Base-by-base conservation (phyloP, 2,888 invertebrate genomes). In the Agrilus mali region DNA sequence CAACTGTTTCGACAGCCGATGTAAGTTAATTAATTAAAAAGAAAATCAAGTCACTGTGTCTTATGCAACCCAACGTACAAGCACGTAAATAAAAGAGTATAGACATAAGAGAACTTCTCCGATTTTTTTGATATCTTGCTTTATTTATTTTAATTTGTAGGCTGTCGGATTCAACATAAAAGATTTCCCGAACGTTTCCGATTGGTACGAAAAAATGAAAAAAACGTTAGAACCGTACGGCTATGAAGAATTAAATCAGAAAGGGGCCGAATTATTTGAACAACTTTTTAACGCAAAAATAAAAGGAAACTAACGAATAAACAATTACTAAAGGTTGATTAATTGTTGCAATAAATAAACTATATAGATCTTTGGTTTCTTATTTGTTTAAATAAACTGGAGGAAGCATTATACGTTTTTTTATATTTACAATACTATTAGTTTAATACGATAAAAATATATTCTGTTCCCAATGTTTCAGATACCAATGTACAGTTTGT, bases 161-260 rank as follows among this genome's bases (percentile, higher is more conserved):
- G 71, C 69, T 8, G 67, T 73, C 12, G 69, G 61, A 5, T 74
- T 71, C 50, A 75, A 80, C 56, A 67, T 74, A 47, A 69, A 69
- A 16, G 65, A 70, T 38, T 73, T 75, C 54, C 71, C 73, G 33
- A 75, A 80, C 48, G 60, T 81, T 4, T 60, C 63, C 3, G 70
- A 72, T 14, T 86, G 85, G 85, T 77, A 77, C 49, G 72, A 77
- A 40, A 71, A 76, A 47, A 77, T 77, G 50, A 82, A 80, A 63
- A 73, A 72, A 14, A 72, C 70, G 14, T 63, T 85, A 58, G 73
- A 74, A 36, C 75, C 76, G 2, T 78, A 72, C 50, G 85, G 80
- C 1, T 86, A 83, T 56, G 73, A 78, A 39, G 82, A 81, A 50
- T 70, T 81, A 22, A 78, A 80, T 52, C 70, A 69, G 50, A 66